Evolutionary conservation across 2,888 invertebrate species (phyloP), one percentile per base, ranked within the genome.

Genomic region (Tribolium freemani): DNA sequence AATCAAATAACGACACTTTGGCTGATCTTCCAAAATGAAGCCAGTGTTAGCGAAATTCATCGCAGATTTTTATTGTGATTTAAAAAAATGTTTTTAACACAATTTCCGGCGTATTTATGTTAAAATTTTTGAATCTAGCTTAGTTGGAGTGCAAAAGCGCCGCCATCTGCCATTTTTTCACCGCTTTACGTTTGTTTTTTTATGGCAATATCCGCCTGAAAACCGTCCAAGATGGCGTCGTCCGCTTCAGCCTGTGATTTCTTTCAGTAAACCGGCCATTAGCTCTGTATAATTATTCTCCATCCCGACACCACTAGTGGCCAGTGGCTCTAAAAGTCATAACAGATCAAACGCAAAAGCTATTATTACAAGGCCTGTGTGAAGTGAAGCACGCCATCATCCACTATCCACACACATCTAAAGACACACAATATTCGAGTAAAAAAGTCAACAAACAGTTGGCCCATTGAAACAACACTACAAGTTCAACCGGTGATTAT

Each of bases 331-430:
- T 60, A 26, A 60, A 60, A 61, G 50, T 63, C 63, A 51, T 51
- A 63, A 63, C 63, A 63, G 63, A 63, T 63, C 63, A 63, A 63
- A 63, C 63, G 63, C 46, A 50, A 63, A 51, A 63, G 50, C 50
- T 63, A 31, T 63, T 63, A 63, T 63, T 63, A 63, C 46, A 21
- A 48, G 8, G 60, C 48, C 21, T 38, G 60, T 48, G 60, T 60
- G 48, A 60, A 60, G 48, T 60, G 60, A 60, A 48, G 60, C 60
- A 60, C 60, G 60, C 60, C 58, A 58, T 16, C 16, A 16, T 56
- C 31, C 31, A 31, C 56, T 13, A 56, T 58, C 9, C 58, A 31
- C 38, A 58, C 45, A 16, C 38, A 20, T 58, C 38, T 30, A 38
- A 63, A 63, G 63, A 50, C 51, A 53, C 53, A 26, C 31, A 21